These are phyloP conservation scores for Drosophila repleta DNA, from an alignment of 1,140 invertebrate genomes.

Conservation along the genomic window DNA sequence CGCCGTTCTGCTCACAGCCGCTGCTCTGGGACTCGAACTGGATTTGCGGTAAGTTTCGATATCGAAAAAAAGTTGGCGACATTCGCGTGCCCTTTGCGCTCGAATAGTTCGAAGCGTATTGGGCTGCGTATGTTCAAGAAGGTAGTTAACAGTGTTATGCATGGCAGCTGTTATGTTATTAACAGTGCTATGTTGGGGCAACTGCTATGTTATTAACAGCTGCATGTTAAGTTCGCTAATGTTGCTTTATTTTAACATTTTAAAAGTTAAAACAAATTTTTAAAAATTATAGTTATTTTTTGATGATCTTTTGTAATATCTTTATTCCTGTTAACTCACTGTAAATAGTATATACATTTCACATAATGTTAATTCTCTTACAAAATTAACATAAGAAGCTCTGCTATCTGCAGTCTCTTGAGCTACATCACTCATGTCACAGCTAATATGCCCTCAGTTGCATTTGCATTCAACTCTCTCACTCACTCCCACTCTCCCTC, in stretches of 20 bases:
- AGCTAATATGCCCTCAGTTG: too few species aligned
- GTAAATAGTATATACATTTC: neutral
- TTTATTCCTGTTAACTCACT: neutral
- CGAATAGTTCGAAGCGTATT: neutral
- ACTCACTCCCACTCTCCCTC: neutral
- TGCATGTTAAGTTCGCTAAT: neutral
- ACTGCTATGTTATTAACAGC: neutral
- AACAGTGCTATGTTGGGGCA: too few species aligned
- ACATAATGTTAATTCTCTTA: conserved; percentile 39
- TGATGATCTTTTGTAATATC: too few species aligned
- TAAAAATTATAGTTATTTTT: too few species aligned
- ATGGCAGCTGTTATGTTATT: neutral
- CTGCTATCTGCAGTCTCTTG: too few species aligned
- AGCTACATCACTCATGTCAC: too few species aligned
- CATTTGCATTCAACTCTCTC: conserved; percentile 8
- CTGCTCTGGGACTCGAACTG: conserved; percentile 88
- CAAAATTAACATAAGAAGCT: too few species aligned
- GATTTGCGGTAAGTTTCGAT: conserved; percentile 85
- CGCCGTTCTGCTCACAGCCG: conserved; percentile 87
- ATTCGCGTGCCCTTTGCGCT: neutral
- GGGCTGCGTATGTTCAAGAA: too few species aligned
- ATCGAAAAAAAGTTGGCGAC: conserved; percentile 1
- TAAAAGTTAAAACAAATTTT: too few species aligned
- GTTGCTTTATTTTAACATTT: neutral
- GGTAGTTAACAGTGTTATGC: neutral